Evolutionary conservation across 2,113 vertebrate genomes (phyloP).

Genomic region (Egretta garzetta): DNA sequence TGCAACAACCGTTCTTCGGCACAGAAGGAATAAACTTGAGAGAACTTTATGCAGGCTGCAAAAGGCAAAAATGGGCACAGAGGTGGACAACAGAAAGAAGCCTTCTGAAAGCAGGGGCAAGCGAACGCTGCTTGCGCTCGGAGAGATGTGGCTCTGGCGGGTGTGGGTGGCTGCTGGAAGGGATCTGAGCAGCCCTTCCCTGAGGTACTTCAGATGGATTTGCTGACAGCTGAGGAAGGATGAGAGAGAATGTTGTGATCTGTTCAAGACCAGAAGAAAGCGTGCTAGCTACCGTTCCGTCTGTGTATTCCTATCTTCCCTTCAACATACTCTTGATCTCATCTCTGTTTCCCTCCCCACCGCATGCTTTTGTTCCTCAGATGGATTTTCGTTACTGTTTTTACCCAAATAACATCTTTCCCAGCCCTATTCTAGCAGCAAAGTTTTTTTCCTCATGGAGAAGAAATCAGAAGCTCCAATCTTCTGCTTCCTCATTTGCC

Average conservation of each 20-base stretch:
- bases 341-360: background rate
- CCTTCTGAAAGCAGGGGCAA: background rate
- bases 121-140: accelerated
- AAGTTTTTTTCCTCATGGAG: background rate
- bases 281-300: background rate
- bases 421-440: background rate
- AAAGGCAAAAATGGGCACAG: background rate
- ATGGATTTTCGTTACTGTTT: background rate
- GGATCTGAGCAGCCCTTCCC: background rate
- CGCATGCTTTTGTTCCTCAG: background rate
- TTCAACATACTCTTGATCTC: background rate
- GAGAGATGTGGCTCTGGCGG: background rate
- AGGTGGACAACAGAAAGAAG: background rate
- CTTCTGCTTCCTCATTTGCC: background rate
- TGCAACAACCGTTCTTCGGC: background rate
- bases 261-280: background rate
- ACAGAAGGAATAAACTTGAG: background rate
- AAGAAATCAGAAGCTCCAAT: background rate
- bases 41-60: background rate
- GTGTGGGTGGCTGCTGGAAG: background rate
- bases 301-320: background rate
- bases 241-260: background rate
- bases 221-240: background rate
- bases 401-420: background rate
- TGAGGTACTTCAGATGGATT: background rate